Evolutionary conservation across 2,888 invertebrate genomes (phyloP), one percentile per base, ranked within the genome.

Genomic region (Sesia apiformis): DNA sequence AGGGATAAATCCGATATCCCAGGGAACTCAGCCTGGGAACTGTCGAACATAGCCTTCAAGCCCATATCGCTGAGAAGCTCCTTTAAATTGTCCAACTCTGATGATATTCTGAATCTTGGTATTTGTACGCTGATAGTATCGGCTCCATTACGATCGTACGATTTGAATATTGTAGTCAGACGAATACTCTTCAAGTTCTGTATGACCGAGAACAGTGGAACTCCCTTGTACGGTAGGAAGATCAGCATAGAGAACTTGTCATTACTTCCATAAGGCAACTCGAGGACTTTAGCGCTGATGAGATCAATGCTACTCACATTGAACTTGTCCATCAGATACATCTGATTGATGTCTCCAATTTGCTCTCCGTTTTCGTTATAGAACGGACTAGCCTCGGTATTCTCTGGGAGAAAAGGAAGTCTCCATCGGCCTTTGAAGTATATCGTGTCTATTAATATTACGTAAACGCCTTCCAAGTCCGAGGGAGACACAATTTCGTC

Each of bases 221-320:
- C 77, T 39, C 84, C 85, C 40, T 75, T 70, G 53, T 84, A 71
- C 0, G 94, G 94, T 40, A 94, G 66, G 57, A 93, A 78, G 3
- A 94, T 64, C 4, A 93, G 74, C 93, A 94, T 94, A 0, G 92
- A 91, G 56, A 91, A 90, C 55, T 90, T 85, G 6, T 66, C 65
- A 57, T 89, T 76, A 0, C 72, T 60, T 0, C 79, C 83, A 43
- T 84, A 89, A 0, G 85, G 85, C 4, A 89, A 56, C 58, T 89
- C 84, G 3, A 87, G 41, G 0, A 87, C 76, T 23, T 57, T 61
- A 0, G 85, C 78, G 3, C 72, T 57, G 5, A 89, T 64, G 42
- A 61, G 61, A 0, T 64, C 54, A 0, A 85, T 49, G 0, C 8
- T 5, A 3, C 68, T 64, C 0, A 67, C 7, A 3, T 81, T 75